Evolutionary conservation across 1,140 invertebrate genomes (phyloP).

Genomic region (Drosophila lacteicornis): DNA sequence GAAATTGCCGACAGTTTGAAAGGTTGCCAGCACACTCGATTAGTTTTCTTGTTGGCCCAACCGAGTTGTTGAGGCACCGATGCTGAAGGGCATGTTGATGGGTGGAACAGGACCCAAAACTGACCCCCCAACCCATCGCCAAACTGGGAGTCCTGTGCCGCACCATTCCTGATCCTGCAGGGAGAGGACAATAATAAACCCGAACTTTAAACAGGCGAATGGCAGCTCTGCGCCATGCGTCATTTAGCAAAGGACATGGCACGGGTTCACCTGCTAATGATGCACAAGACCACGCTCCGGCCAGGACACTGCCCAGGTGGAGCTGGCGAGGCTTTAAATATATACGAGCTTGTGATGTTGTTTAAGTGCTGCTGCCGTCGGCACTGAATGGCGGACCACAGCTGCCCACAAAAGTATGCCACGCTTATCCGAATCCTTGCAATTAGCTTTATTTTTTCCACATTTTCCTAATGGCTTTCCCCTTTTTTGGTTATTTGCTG

Average conservation of each 20-base stretch:
- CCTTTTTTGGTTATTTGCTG: neutral
- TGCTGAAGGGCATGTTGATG: constrained; percentile 26
- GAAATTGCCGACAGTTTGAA: constrained; percentile 51
- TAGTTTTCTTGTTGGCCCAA: constrained; percentile 59
- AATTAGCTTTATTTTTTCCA: constrained; percentile 55
- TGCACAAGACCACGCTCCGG: constrained; percentile 30
- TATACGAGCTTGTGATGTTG: constrained; percentile 65
- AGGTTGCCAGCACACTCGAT: constrained; percentile 58
- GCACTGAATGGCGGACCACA: constrained; percentile 21
- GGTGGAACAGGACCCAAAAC: constrained; percentile 10
- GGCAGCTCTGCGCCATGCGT: constrained; percentile 67
- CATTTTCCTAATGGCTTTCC: constrained; percentile 34
- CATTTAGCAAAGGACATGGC: constrained; percentile 54
- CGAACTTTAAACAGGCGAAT: constrained; percentile 67
- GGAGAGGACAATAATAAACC: constrained; percentile 38
- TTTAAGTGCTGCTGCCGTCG: constrained; percentile 31
- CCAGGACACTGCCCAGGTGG: constrained; percentile 18
- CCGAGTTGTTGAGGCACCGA: constrained; percentile 20
- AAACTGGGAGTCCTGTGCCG: constrained; percentile 1
- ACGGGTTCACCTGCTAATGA: constrained; percentile 38
- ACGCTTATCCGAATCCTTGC: constrained; percentile 41
- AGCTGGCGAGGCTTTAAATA: constrained; percentile 49
- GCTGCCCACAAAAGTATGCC: constrained; percentile 48
- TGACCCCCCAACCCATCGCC: neutral
- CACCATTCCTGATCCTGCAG: neutral